Evolutionary conservation across 2,113 vertebrate genomes (phyloP), one percentile per base, ranked within the genome.

Genomic region (Thermophis baileyi): DNA sequence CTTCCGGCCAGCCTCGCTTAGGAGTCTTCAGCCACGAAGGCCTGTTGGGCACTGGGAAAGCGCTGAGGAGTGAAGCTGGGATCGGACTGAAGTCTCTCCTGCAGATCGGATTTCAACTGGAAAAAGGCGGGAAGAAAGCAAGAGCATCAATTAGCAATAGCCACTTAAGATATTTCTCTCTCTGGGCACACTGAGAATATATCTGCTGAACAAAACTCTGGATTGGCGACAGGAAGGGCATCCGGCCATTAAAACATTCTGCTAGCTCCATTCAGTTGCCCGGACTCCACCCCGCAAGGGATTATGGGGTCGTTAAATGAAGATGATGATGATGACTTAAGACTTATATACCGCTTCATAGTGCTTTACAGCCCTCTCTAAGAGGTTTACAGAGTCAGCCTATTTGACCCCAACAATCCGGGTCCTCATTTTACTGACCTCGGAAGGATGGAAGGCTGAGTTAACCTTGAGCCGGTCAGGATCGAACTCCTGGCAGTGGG

Each of bases 31-130:
- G 92, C 92, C 44, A 97, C 97, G 94, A 99, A 99, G 30, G 98
- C 98, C 96, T 97, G 97, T 91, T 98, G 98, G 57, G 98, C 96
- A 87, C 98, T 99, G 35, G 99, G 98, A 94, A 99, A 99, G 94
- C 98, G 97, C 96, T 98, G 98, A 35, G 98, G 95, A 92, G 81
- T 98, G 96, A 98, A 99, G 74, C 98, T 98, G 0, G 98, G 97
- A 85, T 99, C 98, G 11, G 99, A 98, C 88, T 97, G 98, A 91
- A 98, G 97, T 89, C 98, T 97, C 94, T 98, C 98, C 96, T 98
- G 98, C 91, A 99, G 97, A 94, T 99, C 98, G 0, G 98, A 95
- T 96, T 98, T 98, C 63, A 99, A 97, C 99, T 99, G 96, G 89
- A 85, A 87, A 91, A 27, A 94, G 47, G 74, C 12, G 1, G 18